Conservation (phyloP, 2,888 invertebrate species). For the Leptopilina myrica region DNA sequence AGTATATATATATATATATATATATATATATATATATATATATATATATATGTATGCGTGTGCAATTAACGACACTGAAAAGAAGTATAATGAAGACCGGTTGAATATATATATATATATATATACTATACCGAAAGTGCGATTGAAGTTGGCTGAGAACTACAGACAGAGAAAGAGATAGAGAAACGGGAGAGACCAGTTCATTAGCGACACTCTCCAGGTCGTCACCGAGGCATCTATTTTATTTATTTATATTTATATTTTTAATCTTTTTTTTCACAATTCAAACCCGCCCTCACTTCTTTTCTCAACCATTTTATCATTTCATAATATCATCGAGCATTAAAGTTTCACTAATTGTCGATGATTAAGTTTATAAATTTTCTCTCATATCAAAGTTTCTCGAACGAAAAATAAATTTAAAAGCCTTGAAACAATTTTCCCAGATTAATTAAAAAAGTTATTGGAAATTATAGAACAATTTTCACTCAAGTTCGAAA, state of each 20-base stretch:
- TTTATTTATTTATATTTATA: constrained; percentile 69
- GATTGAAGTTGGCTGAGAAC: constrained; percentile 49
- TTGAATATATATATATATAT: constrained; percentile 58
- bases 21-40: constrained; percentile 66
- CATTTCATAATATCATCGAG: constrained; percentile 1
- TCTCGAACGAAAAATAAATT: too few relatives aligned
- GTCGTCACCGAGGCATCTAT: constrained; percentile 71
- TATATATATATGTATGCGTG: constrained; percentile 67
- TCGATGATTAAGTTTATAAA: not conserved
- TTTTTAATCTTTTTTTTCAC: constrained; percentile 51
- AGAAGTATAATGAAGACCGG: constrained; percentile 72
- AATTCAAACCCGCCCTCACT: constrained; percentile 40
- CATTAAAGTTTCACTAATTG: not conserved
- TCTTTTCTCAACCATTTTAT: not conserved
- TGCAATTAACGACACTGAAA: constrained; percentile 71
- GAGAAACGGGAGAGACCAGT: constrained; percentile 72
- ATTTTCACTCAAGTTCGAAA: too few relatives aligned
- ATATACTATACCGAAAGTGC: constrained; percentile 44
- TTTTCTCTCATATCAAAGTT: not conserved
- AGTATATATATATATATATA: constrained; percentile 64
- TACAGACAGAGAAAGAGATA: constrained; percentile 42
- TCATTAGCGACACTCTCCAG: constrained; percentile 74
- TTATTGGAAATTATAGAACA: too few relatives aligned
- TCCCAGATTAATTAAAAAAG: too few relatives aligned
- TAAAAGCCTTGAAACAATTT: too few relatives aligned